Percentiles rank a stretch among this genome's conserved stretches.
phyloP scores from a whole-genome alignment of 2,113 vertebrate species.

The Oostethus manadensis region DNA sequence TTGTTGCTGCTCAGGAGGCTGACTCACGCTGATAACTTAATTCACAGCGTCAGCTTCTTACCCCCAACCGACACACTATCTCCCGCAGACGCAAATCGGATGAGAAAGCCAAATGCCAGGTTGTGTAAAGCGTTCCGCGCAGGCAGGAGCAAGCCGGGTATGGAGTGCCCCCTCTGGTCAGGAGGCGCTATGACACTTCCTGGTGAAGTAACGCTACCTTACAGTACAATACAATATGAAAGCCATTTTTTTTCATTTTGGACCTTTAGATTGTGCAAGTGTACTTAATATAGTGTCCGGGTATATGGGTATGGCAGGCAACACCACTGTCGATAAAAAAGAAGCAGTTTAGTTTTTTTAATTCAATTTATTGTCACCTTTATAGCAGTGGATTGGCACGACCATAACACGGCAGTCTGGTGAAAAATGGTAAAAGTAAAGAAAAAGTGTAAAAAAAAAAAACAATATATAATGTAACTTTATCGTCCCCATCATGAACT shows the following conservation, averaged over 20 bases:
- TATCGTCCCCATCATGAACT: no score
- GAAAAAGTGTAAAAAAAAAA: not conserved
- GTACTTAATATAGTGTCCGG: no score
- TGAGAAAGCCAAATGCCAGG: slow-evolving; percentile 58
- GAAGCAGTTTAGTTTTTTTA: no score
- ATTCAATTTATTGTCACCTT: no score
- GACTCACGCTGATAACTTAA: slow-evolving; percentile 55
- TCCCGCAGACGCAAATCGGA: slow-evolving; percentile 56
- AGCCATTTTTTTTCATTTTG: no score
- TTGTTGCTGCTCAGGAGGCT: slow-evolving; percentile 34
- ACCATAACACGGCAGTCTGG: not conserved
- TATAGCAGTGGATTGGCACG: no score
- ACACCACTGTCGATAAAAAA: no score
- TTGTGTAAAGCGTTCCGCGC: slow-evolving; percentile 24
- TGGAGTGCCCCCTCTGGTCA: slow-evolving; percentile 39
- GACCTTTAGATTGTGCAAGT: no score
- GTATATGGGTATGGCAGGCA: no score
- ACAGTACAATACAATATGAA: no score
- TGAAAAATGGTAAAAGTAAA: not conserved
- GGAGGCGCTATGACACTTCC: slow-evolving; percentile 18
- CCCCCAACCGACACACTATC: slow-evolving; percentile 55
- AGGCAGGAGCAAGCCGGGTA: slow-evolving; percentile 9
- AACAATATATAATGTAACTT: no score
- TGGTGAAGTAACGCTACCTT: not conserved
- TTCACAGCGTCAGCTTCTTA: slow-evolving; percentile 56